Base-by-base conservation (phyloP, 2,888 invertebrate species). In the Xylota sylvarum region DNA sequence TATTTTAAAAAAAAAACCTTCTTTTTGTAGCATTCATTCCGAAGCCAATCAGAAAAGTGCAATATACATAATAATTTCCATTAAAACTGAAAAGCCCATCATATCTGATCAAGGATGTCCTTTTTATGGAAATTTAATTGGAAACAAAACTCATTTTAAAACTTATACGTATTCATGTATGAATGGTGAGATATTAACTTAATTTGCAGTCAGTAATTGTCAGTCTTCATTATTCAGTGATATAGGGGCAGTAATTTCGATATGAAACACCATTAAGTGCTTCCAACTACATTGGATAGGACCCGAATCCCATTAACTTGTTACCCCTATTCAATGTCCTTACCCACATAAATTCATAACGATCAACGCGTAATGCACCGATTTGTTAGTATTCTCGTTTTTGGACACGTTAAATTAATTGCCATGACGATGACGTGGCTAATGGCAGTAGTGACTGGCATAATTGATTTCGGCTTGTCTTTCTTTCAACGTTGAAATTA, bases 301-400 rank as follows among this genome's bases (percentile, higher is more conserved):
- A 10, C 30, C 9, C 14, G 12, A 40, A 60, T 30, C 30, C 30
- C 46, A 52, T 65, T 65, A 65, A 52, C 37, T 48, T 50, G n/a
- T 50, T 50, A 50, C 9, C 35, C 37, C 12, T 17, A 3, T 17
- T 32, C 48, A 32, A 10, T 50, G 23, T 35, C 65, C 50, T 50
- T 65, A 7, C 7, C 3, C 2, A 40, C 40, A 40, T 12, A 40
- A 3, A n/a, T 55, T 27, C 2, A 2, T n/a, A 10, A 30, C 6
- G 2, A 27, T 52, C 30, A 30, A 23, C 7, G 23, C 23, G 7
- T 4, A 6, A 23, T 32, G 17, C 35, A 9, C n/a, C 19, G 19
- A 50, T 50, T 65, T 50, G 50, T 65, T 65, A 50, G 50, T 65
- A 35, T 23, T 35, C 50, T 50, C 17, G n/a, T 48, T 65, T 48